Base-by-base conservation (phyloP, 1,140 invertebrate genomes). In the Platyscapa corneri region DNA sequence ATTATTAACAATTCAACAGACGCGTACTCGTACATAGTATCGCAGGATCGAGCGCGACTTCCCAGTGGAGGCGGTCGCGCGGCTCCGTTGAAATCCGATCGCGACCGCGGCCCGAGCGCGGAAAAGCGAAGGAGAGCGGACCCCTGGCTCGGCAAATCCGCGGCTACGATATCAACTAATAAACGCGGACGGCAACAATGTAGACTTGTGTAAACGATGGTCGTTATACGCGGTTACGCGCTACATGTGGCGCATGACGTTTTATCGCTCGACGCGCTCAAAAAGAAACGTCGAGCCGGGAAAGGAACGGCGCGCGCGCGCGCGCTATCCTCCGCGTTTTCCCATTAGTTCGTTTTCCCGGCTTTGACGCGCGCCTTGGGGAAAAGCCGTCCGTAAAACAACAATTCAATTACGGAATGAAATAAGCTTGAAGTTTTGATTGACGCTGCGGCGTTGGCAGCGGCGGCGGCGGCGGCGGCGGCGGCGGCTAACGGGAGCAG, bases 211-310 rank as follows among this genome's bases (percentile, higher is more conserved):
- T 64, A 14, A 37, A 37, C 64, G 79, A 89, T 74, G 88, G 89
- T 53, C n/a, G 18, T 77, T 78, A 78, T 78, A 12, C 89, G 87
- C 87, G 90, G 90, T 91, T 91, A 90, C 90, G 90, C 89, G 89
- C 89, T 90, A 90, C 88, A 91, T 88, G 90, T 90, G 89, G 86
- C 88, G 87, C 86, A 89, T 89, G 88, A 89, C 89, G 88, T 37
- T 60, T 78, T 78, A 88, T 83, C 87, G 88, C 88, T 88, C 86
- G 81, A 74, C 60, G 84, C 1, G 46, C 1, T 34, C 0, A n/a
- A 32, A 10, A 18, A 16, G 74, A 46, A 27, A 37, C 70, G 70
- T 46, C 76, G 84, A 76, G 65, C 85, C 34, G 64, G 85, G 74
- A 78, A 84, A 46, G 75, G 82, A 23, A 72, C 60, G 75, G 70